Conservation (phyloP, 1,140 invertebrate genomes). For the Eumeta japonica region DNA sequence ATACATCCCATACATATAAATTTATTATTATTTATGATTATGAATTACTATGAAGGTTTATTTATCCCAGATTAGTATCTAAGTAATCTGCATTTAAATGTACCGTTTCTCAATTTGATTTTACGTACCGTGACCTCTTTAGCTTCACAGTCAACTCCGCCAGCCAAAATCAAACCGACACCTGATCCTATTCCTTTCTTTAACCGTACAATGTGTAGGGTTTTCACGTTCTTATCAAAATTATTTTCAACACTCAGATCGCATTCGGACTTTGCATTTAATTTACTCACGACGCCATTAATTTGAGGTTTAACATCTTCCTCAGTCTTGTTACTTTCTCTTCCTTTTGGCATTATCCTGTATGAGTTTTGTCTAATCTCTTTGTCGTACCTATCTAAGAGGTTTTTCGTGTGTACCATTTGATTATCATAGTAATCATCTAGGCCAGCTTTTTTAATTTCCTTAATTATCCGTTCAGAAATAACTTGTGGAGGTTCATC, state of each 20-base stretch:
- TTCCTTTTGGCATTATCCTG: not conserved
- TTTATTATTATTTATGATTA: too few relatives aligned
- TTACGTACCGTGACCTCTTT: slow-evolving; percentile 83
- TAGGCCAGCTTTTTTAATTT: slow-evolving; percentile 30
- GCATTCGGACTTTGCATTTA: not conserved
- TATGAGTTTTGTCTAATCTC: too few relatives aligned
- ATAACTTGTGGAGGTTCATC: slow-evolving; percentile 28
- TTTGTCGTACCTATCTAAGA: not conserved
- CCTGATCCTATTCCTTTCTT: slow-evolving; percentile 64
- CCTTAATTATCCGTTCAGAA: slow-evolving; percentile 32
- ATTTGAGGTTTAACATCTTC: not conserved
- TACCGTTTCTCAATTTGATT: too few relatives aligned
- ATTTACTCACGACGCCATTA: not conserved
- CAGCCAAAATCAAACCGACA: slow-evolving; percentile 83
- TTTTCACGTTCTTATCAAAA: not conserved
- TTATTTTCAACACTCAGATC: not conserved
- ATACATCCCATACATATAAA: too few relatives aligned
- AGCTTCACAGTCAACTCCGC: slow-evolving; percentile 83
- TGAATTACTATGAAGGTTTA: too few relatives aligned
- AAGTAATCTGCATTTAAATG: too few relatives aligned
- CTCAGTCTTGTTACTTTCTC: not conserved
- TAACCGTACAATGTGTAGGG: slow-evolving; percentile 31
- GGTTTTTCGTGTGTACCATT: not conserved
- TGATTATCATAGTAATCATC: slow-evolving; percentile 20
- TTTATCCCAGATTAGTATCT: too few relatives aligned